These are phyloP conservation scores for Scatophagus argus DNA, from an alignment of 2,113 vertebrate genomes.

Conservation along the genomic window DNA sequence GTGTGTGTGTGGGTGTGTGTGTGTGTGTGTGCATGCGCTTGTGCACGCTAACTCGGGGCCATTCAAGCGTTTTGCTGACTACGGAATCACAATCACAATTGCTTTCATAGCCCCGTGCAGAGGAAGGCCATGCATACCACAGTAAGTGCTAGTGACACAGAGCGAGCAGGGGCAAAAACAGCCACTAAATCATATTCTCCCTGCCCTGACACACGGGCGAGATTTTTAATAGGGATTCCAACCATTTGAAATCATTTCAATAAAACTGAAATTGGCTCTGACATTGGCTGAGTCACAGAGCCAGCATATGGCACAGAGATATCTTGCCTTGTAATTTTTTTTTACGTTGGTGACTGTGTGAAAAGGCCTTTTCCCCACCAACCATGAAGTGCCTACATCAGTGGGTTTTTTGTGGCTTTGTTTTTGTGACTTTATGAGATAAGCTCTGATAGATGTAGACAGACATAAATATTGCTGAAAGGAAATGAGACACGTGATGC, in stretches of 20 bases:
- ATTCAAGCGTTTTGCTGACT: conserved; percentile 84
- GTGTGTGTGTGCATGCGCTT: conserved; percentile 38
- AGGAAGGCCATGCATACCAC: conserved; percentile 81
- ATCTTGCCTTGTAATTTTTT: conserved; percentile 20
- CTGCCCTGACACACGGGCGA: conserved; percentile 47
- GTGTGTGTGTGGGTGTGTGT: conserved; percentile 41
- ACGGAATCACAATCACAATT: conserved; percentile 82
- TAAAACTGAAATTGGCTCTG: conserved; percentile 67
- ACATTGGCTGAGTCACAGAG: conserved; percentile 54
- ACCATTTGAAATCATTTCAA: conserved; percentile 74
- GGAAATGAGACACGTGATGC: neutral
- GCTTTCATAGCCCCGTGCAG: conserved; percentile 80
- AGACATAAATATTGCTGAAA: conserved; percentile 13
- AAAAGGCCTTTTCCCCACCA: conserved; percentile 8
- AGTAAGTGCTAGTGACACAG: conserved; percentile 72
- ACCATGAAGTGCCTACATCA: neutral
- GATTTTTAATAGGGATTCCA: conserved; percentile 64
- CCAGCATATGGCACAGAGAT: conserved; percentile 33
- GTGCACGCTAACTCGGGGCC: conserved; percentile 73
- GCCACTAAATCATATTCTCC: conserved; percentile 69
- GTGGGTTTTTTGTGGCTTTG: conserved; percentile 8
- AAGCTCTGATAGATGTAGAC: neutral
- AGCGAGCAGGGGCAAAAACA: conserved; percentile 62
- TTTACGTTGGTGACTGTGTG: conserved; percentile 21
- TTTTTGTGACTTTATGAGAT: neutral